phyloP scores from a whole-genome alignment of 2,888 invertebrate genomes.

The Caprella mutica region DNA sequence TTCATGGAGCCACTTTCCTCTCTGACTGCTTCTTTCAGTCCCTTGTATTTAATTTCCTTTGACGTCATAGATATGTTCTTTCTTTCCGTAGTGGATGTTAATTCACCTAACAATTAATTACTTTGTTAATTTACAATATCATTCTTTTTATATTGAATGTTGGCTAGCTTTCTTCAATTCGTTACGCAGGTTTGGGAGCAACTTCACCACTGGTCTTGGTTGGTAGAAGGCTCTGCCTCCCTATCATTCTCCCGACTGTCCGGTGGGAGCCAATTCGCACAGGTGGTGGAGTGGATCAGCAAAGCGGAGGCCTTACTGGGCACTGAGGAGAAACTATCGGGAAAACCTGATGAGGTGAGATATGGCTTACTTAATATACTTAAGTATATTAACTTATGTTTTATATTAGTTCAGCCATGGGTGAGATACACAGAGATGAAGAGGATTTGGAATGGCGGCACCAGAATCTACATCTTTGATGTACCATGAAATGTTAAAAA shows the following conservation, averaged over 20 bases:
- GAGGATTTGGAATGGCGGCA: no score
- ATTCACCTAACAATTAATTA: no score
- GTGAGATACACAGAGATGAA: no score
- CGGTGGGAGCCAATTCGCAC: slow-evolving; percentile 72
- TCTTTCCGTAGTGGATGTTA: not conserved
- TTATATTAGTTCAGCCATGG: no score
- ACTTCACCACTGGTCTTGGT: slow-evolving; percentile 76
- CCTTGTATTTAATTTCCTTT: not conserved
- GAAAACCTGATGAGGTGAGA: slow-evolving; percentile 70
- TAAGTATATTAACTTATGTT: no score
- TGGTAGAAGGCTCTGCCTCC: slow-evolving; percentile 69
- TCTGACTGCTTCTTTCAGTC: not conserved
- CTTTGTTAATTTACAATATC: no score
- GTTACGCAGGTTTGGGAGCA: slow-evolving; percentile 40
- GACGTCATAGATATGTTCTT: not conserved
- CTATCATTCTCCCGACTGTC: no score
- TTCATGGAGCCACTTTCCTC: no score
- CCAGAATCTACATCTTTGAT: no score
- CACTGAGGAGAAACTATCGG: slow-evolving; percentile 68
- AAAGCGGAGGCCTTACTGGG: slow-evolving; percentile 70
- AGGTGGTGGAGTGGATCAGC: slow-evolving; percentile 79
- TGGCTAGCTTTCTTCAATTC: not conserved
- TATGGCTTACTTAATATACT: no score
- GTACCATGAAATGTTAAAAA: no score
- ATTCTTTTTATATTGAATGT: no score